Base-by-base conservation (phyloP, 1,140 invertebrate species). In the Himalopsyche phryganea region DNA sequence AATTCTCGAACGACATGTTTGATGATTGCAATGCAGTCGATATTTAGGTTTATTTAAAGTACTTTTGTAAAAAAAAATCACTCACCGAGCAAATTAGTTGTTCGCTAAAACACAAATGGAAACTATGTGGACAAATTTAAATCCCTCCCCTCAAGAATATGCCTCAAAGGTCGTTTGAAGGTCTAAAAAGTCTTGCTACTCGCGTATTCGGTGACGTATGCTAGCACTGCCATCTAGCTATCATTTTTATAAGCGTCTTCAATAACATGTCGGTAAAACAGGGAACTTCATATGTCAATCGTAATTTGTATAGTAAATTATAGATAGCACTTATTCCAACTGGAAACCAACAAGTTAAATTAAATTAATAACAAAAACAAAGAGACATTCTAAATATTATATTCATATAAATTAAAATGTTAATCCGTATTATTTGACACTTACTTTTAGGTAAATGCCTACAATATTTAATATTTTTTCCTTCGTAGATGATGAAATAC, bases 141-240 rank as follows among this genome's bases (percentile, higher is more conserved):
- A 23, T 40, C 44, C 33, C 33, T 14, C 13, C 20, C 18, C 23
- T 36, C 33, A 55, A 32, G 42, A 48, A 42, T 14, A 11, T 32
- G 44, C 15, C 13, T 11, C 17, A 41, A 55, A 55, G 52, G 52
- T 55, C 52, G 45, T 55, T 55, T 55, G 52, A 55, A 55, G 52
- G 52, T 47, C 52, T 44, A 40, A 42, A 51, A 13, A 32, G 18
- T 18, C 23, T 41, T 51, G 50, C 41, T 41, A 28, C 23, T 28
- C 23, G 9, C 23, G 23, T 28, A 28, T 5, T 28, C 23, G 23
- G 23, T 28, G 23, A 28, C 23, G 23, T 28, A 9, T 28, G 23
- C 23, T 5, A 5, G 4, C 9, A 28, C 23, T 28, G 23, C 50
- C 50, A 51, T 15, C 50, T 51, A 4, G 17, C 18, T 20, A 19